Evolutionary conservation across 2,113 vertebrate species (phyloP).

Genomic region (Lota lota): DNA sequence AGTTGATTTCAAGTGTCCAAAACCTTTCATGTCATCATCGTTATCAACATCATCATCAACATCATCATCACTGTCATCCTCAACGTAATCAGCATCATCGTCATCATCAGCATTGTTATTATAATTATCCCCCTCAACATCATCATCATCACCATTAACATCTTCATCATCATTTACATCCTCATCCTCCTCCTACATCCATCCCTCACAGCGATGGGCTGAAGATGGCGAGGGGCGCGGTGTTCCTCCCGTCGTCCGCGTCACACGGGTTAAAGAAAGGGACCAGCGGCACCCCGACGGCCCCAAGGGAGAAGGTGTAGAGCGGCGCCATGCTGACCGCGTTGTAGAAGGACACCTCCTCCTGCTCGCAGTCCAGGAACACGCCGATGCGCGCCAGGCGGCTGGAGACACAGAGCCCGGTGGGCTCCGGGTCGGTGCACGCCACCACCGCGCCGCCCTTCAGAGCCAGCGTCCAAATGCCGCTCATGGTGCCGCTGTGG

Average conservation of each 20-base stretch:
- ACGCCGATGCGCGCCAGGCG: slow-evolving; percentile 62
- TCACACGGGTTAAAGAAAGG: slow-evolving; percentile 69
- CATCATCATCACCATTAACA: too few relatives aligned
- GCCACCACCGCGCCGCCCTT: slow-evolving; percentile 57
- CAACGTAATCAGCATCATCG: too few relatives aligned
- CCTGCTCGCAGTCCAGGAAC: slow-evolving; percentile 72
- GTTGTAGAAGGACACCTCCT: slow-evolving; percentile 75
- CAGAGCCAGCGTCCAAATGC: slow-evolving; percentile 72
- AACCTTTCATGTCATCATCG: too few relatives aligned
- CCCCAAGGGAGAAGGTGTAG: slow-evolving; percentile 65
- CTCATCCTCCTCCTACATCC: not conserved
- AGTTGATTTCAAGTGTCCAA: too few relatives aligned
- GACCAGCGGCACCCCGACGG: slow-evolving; percentile 50
- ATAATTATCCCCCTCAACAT: too few relatives aligned
- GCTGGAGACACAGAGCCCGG: slow-evolving; percentile 43
- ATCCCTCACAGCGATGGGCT: slow-evolving; percentile 57
- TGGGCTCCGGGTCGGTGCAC: slow-evolving; percentile 69
- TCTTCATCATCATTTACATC: too few relatives aligned
- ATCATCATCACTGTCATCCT: too few relatives aligned
- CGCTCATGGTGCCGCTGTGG: slow-evolving; percentile 48
- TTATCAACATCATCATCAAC: too few relatives aligned
- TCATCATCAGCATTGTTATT: too few relatives aligned
- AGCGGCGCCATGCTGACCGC: slow-evolving; percentile 69
- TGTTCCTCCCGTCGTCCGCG: slow-evolving; percentile 62
- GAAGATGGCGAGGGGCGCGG: slow-evolving; percentile 55